Evolutionary conservation across 1,140 invertebrate genomes (phyloP).

Genomic region (Drosophila dunni): DNA sequence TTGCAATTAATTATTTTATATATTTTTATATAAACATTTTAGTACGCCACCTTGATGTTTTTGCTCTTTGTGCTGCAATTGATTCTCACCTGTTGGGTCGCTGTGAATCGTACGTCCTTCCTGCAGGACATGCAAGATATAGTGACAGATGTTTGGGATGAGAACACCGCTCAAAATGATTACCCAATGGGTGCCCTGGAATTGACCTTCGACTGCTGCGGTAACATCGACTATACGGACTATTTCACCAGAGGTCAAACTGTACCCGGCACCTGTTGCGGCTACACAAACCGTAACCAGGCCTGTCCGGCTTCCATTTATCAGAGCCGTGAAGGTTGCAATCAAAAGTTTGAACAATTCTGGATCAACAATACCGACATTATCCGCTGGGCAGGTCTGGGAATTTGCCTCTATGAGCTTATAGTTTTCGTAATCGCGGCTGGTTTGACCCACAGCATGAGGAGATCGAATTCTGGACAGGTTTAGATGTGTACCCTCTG

Average conservation of each 20-base stretch:
- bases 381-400: slow-evolving; percentile 69
- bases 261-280: slow-evolving; percentile 84
- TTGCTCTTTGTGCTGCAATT: slow-evolving; percentile 88
- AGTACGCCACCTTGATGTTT: slow-evolving; percentile 88
- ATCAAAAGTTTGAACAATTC: slow-evolving; percentile 52
- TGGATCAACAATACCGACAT: slow-evolving; percentile 66
- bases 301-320: slow-evolving; percentile 57
- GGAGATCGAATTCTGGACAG: slow-evolving; percentile 28
- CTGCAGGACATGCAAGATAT: slow-evolving; percentile 81
- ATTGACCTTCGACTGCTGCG: slow-evolving; percentile 87
- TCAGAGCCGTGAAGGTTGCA: slow-evolving; percentile 64
- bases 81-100: slow-evolving; percentile 86
- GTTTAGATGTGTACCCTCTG: neutral
- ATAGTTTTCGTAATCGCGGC: slow-evolving; percentile 66
- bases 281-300: slow-evolving; percentile 63
- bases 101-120: slow-evolving; percentile 85
- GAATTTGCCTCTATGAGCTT: slow-evolving; percentile 68
- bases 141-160: slow-evolving; percentile 75
- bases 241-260: slow-evolving; percentile 57
- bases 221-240: slow-evolving; percentile 83
- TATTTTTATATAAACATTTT: slow-evolving; percentile 53
- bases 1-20: neutral
- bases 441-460: slow-evolving; percentile 61
- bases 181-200: slow-evolving; percentile 63
- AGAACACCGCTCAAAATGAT: slow-evolving; percentile 39